These are phyloP conservation scores for Eupithecia centaureata DNA, from an alignment of 2,888 invertebrate species.

Conservation along the genomic window DNA sequence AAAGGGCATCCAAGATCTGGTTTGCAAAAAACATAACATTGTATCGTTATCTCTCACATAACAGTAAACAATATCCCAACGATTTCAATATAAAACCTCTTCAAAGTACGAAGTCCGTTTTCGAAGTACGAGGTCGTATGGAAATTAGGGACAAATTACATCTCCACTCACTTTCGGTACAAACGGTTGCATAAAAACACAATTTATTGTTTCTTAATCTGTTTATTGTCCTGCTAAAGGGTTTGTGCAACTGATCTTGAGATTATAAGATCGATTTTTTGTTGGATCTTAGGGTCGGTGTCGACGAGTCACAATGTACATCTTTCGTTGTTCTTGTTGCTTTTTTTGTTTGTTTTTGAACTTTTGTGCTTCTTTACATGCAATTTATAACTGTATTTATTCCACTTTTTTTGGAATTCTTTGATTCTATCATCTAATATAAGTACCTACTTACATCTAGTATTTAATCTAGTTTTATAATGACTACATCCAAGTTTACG, in stretches of 20 bases:
- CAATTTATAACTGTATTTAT: too few relatives aligned
- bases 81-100: constrained; percentile 4
- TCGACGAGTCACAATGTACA: not conserved
- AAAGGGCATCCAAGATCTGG: not conserved
- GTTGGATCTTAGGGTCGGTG: not conserved
- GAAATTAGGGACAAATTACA: constrained; percentile 82
- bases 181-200: constrained; percentile 71
- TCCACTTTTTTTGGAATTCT: too few relatives aligned
- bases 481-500: too few relatives aligned
- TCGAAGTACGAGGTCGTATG: constrained; percentile 54
- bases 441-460: too few relatives aligned
- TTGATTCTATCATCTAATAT: too few relatives aligned
- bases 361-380: too few relatives aligned
- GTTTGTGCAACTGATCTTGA: constrained; percentile 58
- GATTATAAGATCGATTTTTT: constrained; percentile 53
- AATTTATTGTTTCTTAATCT: constrained; percentile 73
- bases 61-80: not conserved
- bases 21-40: not conserved
- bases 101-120: constrained; percentile 30
- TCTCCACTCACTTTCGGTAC: constrained; percentile 76
- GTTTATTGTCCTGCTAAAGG: constrained; percentile 62
- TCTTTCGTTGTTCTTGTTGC: not conserved
- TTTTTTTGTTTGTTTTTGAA: not conserved
- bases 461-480: too few relatives aligned
- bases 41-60: not conserved